Evolutionary conservation across 2,888 invertebrate species (phyloP), one percentile per base, ranked within the genome.

Genomic region (Halictus ligatus): DNA sequence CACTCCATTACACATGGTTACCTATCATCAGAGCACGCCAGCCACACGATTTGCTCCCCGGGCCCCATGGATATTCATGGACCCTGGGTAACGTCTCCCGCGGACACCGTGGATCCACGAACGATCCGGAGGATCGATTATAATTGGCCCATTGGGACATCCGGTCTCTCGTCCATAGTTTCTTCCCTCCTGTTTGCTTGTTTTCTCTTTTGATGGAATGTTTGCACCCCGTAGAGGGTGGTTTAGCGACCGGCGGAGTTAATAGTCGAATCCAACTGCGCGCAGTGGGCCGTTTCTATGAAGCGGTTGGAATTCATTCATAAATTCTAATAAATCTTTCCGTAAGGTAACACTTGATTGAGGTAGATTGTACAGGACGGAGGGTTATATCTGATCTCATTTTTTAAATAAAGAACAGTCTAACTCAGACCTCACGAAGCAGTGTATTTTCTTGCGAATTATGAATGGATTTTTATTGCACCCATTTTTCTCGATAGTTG

Each of bases 1-100:
- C 94, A 94, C 94, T 93, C 94, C 93, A 94, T 94, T 94, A 94
- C 94, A 94, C 92, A 93, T 92, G 93, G 93, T 94, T 93, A 93
- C 93, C 94, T 93, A 94, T 94, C 94, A 94, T 94, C 94, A 94
- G 90, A 90, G 92, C 91, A 92, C 92, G 92, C 90, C 90, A 92
- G 84, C 91, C 92, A 85, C 91, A 88, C 92, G 92, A 91, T 92
- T 93, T 92, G 85, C 90, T 91, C 85, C 87, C 78, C 40, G n/a
- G 83, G 84, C 88, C 86, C 89, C 88, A 91, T 92, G 92, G 92
- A 92, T 92, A 92, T 92, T 92, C 93, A 93, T 93, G 91, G 89
- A 64, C 75, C 90, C 79, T 91, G 86, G 91, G 90, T 89, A 90
- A 91, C 89, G 86, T 87, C 81, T 87, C 84, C 89, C 87, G 85